Conservation (phyloP, 1,140 invertebrate genomes). For the Neuroterus valhalla region DNA sequence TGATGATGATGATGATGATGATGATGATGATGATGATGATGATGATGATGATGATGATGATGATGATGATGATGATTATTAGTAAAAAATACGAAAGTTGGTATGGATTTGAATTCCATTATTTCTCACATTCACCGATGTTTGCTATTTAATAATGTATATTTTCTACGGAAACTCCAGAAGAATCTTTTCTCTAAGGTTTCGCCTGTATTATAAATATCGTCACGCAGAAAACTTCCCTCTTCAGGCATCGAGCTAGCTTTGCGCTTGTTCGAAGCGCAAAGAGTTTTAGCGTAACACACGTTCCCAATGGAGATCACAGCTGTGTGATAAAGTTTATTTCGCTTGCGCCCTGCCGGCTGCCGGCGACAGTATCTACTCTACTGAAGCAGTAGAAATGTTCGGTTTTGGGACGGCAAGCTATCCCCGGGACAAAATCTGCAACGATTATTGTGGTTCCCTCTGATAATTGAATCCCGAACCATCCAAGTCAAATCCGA, state of each 20-base stretch:
- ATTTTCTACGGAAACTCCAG: background rate
- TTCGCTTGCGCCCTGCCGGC: conserved; percentile 42
- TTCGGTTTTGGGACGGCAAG: conserved; percentile 24
- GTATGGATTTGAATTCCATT: too few relatives aligned
- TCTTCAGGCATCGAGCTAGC: background rate
- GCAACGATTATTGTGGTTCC: conserved; percentile 43
- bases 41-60: too few relatives aligned
- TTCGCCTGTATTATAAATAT: conserved; percentile 14
- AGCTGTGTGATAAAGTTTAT: conserved; percentile 52
- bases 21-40: too few relatives aligned
- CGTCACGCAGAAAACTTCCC: conserved; percentile 23
- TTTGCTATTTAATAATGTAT: background rate
- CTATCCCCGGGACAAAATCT: conserved; percentile 26
- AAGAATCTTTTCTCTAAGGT: conserved; percentile 11
- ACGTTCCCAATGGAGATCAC: conserved; percentile 51
- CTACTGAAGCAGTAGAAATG: conserved; percentile 42
- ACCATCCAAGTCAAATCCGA: conserved; percentile 29
- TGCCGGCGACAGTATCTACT: conserved; percentile 45
- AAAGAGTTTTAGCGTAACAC: conserved; percentile 46
- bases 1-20: too few relatives aligned
- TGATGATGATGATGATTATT: too few relatives aligned
- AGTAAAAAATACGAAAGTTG: too few relatives aligned
- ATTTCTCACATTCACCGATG: background rate
- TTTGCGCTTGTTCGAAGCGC: conserved; percentile 44
- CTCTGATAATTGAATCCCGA: conserved; percentile 49